A percentile compares a stretch with the other conserved stretches of the same genome.
phyloP scores from a whole-genome alignment of 2,888 invertebrate species.

The Taphrorychus bicolor region DNA sequence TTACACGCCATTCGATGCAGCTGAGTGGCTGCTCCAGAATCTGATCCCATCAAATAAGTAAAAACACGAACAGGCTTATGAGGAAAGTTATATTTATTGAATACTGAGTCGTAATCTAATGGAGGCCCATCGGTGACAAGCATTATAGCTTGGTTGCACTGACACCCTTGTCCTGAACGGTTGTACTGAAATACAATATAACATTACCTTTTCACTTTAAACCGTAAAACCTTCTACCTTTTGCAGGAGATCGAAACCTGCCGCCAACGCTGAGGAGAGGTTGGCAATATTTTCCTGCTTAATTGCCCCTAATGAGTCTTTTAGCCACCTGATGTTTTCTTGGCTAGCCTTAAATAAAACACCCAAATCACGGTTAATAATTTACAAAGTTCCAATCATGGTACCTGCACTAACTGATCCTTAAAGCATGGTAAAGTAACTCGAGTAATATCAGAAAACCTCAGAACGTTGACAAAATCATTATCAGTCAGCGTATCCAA shows the following conservation, averaged over 20 bases:
- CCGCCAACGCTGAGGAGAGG: slow-evolving; percentile 89
- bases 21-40: slow-evolving; percentile 84
- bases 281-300: slow-evolving; percentile 85
- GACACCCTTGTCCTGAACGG: slow-evolving; percentile 83
- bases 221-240: slow-evolving; percentile 69
- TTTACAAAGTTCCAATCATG: neutral
- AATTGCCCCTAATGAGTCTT: slow-evolving; percentile 75
- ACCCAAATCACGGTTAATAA: no score
- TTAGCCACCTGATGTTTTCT: slow-evolving; percentile 82
- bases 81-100: slow-evolving; percentile 86
- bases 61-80: slow-evolving; percentile 95
- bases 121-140: slow-evolving; percentile 94
- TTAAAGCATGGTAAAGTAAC: slow-evolving; percentile 91
- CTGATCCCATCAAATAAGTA: slow-evolving; percentile 94
- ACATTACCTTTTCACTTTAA: no score
- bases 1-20: slow-evolving; percentile 95
- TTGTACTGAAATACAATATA: slow-evolving; percentile 70
- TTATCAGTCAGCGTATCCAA: slow-evolving; percentile 95
- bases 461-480: slow-evolving; percentile 95
- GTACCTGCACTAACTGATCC: slow-evolving; percentile 86
- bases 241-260: slow-evolving; percentile 90
- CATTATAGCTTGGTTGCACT: slow-evolving; percentile 99
- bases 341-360: slow-evolving; percentile 73
- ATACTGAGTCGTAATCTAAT: slow-evolving; percentile 68
- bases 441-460: slow-evolving; percentile 83